Conservation (phyloP, 1,140 invertebrate genomes). For the Dendroctonus ponderosae region DNA sequence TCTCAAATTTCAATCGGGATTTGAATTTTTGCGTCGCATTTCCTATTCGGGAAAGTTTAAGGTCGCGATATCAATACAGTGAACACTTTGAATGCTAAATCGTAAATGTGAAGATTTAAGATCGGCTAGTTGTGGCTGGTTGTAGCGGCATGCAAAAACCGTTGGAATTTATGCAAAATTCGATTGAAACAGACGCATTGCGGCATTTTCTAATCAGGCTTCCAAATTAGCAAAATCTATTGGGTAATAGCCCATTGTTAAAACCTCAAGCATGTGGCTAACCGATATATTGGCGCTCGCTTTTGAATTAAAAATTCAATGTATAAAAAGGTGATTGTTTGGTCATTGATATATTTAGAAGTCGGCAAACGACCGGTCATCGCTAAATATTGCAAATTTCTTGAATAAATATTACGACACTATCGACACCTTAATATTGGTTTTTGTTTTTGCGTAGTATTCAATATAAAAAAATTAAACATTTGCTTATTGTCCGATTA, state of each 20-base stretch:
- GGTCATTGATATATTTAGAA: conserved; percentile 41
- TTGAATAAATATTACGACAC: conserved; percentile 38
- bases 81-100: neutral
- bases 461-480: neutral
- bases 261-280: neutral
- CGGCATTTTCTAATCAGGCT: neutral
- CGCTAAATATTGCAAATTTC: conserved; percentile 41
- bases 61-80: neutral
- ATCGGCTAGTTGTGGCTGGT: neutral
- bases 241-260: neutral
- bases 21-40: neutral
- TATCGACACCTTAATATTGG: conserved; percentile 7
- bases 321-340: conserved; percentile 20
- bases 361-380: conserved; percentile 35
- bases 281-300: neutral
- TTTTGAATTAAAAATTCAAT: conserved; percentile 13
- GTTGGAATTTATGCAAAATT: conserved; percentile 1
- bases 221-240: neutral
- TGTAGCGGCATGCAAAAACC: neutral
- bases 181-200: neutral
- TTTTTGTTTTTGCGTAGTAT: neutral
- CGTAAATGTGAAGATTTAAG: neutral
- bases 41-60: neutral
- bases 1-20: neutral
- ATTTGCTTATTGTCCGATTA: neutral